These are phyloP conservation scores for Bombylius major DNA, from an alignment of 2,888 invertebrate genomes.

Conservation along the genomic window DNA sequence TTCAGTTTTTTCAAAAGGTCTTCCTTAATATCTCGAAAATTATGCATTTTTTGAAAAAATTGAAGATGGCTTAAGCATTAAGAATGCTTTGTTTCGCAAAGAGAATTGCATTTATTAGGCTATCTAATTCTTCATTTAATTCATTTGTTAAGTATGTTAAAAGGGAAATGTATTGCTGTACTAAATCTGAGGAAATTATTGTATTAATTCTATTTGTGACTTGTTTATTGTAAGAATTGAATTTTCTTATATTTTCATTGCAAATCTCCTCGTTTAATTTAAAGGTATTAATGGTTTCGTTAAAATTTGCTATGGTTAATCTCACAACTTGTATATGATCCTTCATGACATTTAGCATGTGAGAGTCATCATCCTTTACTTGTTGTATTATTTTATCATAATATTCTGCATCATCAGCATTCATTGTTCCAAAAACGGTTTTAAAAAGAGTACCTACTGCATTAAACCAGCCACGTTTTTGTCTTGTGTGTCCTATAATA, in stretches of 20 bases:
- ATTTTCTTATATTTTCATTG: conserved; percentile 12
- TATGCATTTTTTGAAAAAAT: too few species aligned
- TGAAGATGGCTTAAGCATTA: too few species aligned
- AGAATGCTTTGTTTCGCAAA: conserved; percentile 2
- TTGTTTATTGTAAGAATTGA: conserved; percentile 6
- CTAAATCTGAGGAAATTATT: neutral
- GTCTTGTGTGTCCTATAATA: neutral
- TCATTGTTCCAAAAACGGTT: conserved; percentile 4
- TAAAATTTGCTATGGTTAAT: conserved; percentile 14
- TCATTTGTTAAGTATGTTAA: conserved; percentile 11
- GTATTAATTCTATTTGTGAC: neutral
- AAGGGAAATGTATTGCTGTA: conserved; percentile 10
- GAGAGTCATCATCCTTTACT: conserved; percentile 11
- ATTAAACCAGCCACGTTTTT: conserved; percentile 1
- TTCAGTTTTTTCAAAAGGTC: neutral
- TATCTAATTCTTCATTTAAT: conserved; percentile 10
- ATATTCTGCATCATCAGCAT: conserved; percentile 11
- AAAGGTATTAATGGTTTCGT: conserved; percentile 12
- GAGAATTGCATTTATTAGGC: conserved; percentile 11
- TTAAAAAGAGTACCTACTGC: conserved; percentile 5
- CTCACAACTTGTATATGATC: conserved; percentile 14
- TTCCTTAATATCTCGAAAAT: too few species aligned
- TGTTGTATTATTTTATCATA: conserved; percentile 13
- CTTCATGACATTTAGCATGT: conserved; percentile 11
- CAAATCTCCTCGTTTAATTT: conserved; percentile 13